These are phyloP conservation scores for Bergia sp. DNA, from an alignment of 92 coral and sea anemone species.

Conservation along the genomic window DNA sequence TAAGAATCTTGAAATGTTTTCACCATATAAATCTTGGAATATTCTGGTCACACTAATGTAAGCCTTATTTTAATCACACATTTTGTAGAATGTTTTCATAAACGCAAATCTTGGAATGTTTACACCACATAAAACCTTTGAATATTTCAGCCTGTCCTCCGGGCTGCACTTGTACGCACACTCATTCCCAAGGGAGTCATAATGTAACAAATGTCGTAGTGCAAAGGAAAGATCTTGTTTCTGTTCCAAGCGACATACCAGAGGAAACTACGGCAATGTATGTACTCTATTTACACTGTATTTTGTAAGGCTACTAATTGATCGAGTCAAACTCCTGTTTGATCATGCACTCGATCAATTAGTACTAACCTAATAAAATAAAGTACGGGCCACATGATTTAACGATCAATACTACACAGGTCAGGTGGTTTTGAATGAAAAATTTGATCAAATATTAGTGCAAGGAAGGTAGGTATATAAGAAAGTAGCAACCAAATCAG, in stretches of 20 bases:
- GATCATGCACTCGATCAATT: not conserved
- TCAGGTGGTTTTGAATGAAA: no score
- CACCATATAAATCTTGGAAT: not conserved
- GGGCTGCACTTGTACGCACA: slow-evolving; percentile 20
- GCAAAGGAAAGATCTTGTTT: not conserved
- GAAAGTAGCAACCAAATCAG: no score
- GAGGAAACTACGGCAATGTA: slow-evolving; percentile 27
- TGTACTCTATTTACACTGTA: not conserved
- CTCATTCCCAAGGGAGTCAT: not conserved
- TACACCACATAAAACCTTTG: not conserved
- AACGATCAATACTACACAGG: not conserved
- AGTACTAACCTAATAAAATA: not conserved
- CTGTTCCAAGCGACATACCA: slow-evolving; percentile 26
- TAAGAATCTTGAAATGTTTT: not conserved
- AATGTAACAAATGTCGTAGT: not conserved
- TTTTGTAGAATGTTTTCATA: no score
- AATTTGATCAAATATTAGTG: no score
- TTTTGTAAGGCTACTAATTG: no score
- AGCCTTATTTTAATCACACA: not conserved
- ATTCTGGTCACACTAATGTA: no score
- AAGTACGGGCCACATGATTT: not conserved
- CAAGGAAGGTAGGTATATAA: no score
- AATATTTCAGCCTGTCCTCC: slow-evolving; percentile 24
- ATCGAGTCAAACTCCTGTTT: not conserved
- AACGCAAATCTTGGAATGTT: not conserved